Evolutionary conservation across 1,140 invertebrate species (phyloP).

Genomic region (Cherax quadricarinatus): DNA sequence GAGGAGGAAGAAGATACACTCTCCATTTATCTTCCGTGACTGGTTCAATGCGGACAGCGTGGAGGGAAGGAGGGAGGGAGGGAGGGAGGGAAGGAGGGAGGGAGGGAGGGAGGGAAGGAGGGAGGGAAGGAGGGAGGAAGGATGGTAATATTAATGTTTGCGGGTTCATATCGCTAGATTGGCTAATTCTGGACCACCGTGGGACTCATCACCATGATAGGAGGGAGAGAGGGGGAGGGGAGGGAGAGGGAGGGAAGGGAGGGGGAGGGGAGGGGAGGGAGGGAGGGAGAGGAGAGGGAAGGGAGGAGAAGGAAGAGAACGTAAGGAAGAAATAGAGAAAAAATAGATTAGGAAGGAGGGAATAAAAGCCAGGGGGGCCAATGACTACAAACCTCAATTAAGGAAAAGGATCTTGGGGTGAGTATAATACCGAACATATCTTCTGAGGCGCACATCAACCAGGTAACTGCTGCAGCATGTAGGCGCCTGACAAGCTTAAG

Average conservation of each 20-base stretch:
- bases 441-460: too few relatives aligned
- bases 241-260: not conserved
- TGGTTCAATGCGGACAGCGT: constrained; percentile 29
- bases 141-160: constrained; percentile 45
- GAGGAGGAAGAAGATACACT: too few relatives aligned
- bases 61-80: not conserved
- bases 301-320: not conserved
- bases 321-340: not conserved
- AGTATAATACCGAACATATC: too few relatives aligned
- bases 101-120: too few relatives aligned
- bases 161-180: constrained; percentile 30
- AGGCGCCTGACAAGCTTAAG: too few relatives aligned
- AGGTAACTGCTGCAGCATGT: too few relatives aligned
- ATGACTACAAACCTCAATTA: too few relatives aligned
- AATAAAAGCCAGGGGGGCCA: too few relatives aligned
- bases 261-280: too few relatives aligned
- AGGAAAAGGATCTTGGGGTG: too few relatives aligned
- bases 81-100: too few relatives aligned
- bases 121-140: not conserved
- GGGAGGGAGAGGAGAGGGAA: not conserved
- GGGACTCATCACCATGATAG: not conserved
- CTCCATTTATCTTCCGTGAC: constrained; percentile 37
- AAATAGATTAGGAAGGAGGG: too few relatives aligned
- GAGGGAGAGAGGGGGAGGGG: not conserved
- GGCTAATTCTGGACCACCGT: constrained; percentile 21